These are phyloP conservation scores for Sitta carolinensis DNA, from an alignment of 2,797 vertebrate species.

Conservation along the genomic window DNA sequence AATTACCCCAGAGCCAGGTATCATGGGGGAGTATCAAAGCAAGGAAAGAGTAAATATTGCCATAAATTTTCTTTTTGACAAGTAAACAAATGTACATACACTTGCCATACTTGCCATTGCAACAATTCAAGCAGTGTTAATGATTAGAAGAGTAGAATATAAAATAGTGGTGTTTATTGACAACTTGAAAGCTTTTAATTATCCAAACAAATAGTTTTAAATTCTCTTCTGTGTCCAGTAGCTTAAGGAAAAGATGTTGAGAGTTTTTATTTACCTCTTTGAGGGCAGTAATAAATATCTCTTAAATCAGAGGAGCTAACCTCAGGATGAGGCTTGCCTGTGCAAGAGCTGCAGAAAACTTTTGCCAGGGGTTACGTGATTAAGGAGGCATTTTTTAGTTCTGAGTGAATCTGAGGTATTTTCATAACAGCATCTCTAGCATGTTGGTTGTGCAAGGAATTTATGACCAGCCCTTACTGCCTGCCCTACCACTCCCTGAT, in stretches of 20 bases:
- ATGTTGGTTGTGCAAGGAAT: constrained; percentile 49
- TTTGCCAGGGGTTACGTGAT: constrained; percentile 27
- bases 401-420: constrained; percentile 30
- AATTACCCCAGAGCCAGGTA: neutral
- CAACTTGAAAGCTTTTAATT: neutral
- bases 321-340: constrained; percentile 30
- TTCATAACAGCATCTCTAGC: constrained; percentile 39
- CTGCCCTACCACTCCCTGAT: constrained; percentile 21
- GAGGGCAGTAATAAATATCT: neutral
- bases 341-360: neutral
- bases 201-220: neutral
- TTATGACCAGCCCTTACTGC: constrained; percentile 42
- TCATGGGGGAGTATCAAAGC: neutral
- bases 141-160: neutral
- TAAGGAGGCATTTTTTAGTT: constrained; percentile 29
- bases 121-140: neutral
- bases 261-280: neutral
- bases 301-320: neutral
- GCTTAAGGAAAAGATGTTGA: neutral
- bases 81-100: neutral
- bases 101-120: neutral
- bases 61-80: neutral
- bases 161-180: neutral
- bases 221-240: neutral
- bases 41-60: neutral